Evolutionary conservation across 2,888 invertebrate species (phyloP), one percentile per base, ranked within the genome.

Genomic region (Tachina fera): DNA sequence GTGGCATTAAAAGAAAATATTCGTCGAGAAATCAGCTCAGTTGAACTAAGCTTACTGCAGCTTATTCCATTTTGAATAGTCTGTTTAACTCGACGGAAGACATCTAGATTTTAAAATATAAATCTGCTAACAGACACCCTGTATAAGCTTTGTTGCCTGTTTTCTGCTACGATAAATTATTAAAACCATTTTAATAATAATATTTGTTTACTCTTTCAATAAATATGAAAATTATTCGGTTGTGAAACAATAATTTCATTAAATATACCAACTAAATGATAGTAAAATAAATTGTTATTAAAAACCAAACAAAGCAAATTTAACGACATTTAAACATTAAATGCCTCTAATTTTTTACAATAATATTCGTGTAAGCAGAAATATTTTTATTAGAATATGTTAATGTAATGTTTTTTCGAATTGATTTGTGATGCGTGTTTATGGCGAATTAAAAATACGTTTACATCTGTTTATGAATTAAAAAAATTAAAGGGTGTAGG

Each of bases 371-470:
- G 5, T 41, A 53, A 43, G 51, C 13, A 16, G 22, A 8, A 61
- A 70, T 45, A 43, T 70, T 31, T 60, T 41, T 53, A 19, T 58
- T 14, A 14, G 39, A 51, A 47, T 49, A 61, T 53, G 5, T 61
- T 78, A 16, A 68, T 63, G 22, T 67, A 72, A 72, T 67, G 6
- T 39, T 77, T 76, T 31, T 71, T 53, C 53, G 53, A 83, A 75
- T 84, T 78, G 61, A 70, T 83, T 83, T 51, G 65, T 39, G 45
- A 71, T 84, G 84, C 84, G 79, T 80, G 84, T 67, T 71, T 65
- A 31, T 9, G 6, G 1, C 19, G 61, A 58, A 75, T 84, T 68
- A 70, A 56, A 63, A 63, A 45, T 2, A 22, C 31, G 6, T 6
- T 5, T 31, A 31, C 31, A 31, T 31, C 31, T 31, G 31, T 5